Percentiles rank a stretch among this genome's conserved stretches.
These are phyloP conservation scores for Apis dorsata DNA, from an alignment of 1,140 invertebrate species.

Conservation along the genomic window DNA sequence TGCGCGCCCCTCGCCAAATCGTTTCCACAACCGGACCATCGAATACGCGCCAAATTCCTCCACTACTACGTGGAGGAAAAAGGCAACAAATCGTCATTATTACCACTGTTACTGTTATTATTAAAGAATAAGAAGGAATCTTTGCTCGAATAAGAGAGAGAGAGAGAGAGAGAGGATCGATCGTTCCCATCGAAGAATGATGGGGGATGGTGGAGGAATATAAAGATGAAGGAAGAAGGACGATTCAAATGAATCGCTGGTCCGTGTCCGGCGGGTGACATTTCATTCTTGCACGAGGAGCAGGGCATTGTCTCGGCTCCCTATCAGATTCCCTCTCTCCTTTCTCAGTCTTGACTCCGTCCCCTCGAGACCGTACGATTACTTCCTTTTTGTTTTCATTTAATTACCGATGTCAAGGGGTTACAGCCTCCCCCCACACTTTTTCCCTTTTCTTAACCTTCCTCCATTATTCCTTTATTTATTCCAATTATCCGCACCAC, in stretches of 20 bases:
- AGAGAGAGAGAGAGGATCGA: background rate
- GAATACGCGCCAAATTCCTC: background rate
- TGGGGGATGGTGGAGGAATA: conserved; percentile 51
- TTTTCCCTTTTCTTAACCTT: conserved; percentile 68
- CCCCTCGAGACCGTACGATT: conserved; percentile 77
- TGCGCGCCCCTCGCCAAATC: conserved; percentile 18
- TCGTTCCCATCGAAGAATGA: conserved; percentile 20
- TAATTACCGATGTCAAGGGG: conserved; percentile 81
- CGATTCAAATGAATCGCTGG: conserved; percentile 70
- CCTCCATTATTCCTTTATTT: conserved; percentile 80
- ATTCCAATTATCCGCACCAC: conserved; percentile 79
- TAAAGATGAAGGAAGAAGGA: conserved; percentile 63
- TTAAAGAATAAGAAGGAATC: background rate
- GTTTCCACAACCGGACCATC: conserved; percentile 11
- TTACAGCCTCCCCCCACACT: conserved; percentile 71
- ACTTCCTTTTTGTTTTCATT: conserved; percentile 80
- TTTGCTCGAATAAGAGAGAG: too few relatives aligned
- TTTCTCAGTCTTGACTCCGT: conserved; percentile 66
- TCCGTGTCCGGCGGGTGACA: conserved; percentile 71
- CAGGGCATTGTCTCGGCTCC: conserved; percentile 69
- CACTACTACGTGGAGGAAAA: too few relatives aligned
- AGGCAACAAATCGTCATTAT: too few relatives aligned
- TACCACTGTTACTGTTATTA: too few relatives aligned
- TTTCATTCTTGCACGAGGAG: conserved; percentile 69
- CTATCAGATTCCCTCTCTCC: conserved; percentile 72